These are phyloP conservation scores for Ailuropoda melanoleuca DNA, from an alignment of 2,113 vertebrate genomes.

Conservation along the genomic window DNA sequence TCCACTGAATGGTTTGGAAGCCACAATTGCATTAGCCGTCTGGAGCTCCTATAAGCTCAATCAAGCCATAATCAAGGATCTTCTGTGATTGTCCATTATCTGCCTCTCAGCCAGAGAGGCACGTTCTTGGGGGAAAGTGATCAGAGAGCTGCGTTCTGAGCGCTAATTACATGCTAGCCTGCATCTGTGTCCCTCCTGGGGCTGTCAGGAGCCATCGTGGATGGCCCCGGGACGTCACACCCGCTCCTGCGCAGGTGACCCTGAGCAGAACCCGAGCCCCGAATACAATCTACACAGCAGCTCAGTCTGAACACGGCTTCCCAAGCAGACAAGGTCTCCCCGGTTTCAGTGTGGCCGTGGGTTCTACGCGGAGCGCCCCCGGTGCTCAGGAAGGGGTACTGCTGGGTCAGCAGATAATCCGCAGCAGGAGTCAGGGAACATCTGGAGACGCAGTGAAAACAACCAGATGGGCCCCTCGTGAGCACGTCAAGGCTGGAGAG, in stretches of 20 bases:
- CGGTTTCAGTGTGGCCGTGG: not conserved
- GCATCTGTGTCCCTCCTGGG: constrained; percentile 69
- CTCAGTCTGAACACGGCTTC: not conserved
- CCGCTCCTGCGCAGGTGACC: constrained; percentile 24
- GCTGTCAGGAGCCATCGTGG: constrained; percentile 72
- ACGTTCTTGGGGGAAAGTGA: constrained; percentile 81
- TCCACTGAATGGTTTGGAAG: constrained; percentile 74
- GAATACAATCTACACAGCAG: not conserved
- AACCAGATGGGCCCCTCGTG: not conserved
- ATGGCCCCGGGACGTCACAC: constrained; percentile 39
- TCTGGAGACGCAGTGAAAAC: constrained; percentile 43
- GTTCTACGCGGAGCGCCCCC: constrained; percentile 15
- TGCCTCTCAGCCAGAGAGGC: constrained; percentile 80
- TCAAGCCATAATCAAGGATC: constrained; percentile 85
- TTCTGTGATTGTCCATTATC: constrained; percentile 86
- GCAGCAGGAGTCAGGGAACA: not conserved
- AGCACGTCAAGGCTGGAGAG: not conserved
- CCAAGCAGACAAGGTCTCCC: not conserved
- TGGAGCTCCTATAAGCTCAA: constrained; percentile 83
- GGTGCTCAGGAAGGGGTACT: not conserved
- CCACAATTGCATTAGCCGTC: constrained; percentile 83
- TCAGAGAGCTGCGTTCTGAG: constrained; percentile 75
- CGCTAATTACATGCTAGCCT: constrained; percentile 80
- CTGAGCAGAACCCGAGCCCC: not conserved
- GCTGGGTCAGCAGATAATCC: constrained; percentile 13